These are phyloP conservation scores for Pipistrellus pipistrellus DNA, from an alignment of 2,797 vertebrate species.

Conservation along the genomic window DNA sequence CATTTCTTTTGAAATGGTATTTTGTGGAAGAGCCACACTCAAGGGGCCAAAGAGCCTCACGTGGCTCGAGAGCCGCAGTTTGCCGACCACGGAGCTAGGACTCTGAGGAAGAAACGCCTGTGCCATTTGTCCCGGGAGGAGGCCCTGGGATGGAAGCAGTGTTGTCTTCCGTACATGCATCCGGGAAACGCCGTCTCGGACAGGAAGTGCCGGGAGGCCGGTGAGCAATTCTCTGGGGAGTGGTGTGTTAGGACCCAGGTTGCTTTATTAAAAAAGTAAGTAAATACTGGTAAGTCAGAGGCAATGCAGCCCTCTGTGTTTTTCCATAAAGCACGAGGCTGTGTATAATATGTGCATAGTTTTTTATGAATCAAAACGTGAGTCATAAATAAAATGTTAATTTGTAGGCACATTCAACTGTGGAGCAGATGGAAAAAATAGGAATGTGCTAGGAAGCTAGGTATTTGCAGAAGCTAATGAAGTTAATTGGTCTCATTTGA, in stretches of 20 bases:
- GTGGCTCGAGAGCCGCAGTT: neutral
- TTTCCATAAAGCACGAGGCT: slow-evolving; percentile 77
- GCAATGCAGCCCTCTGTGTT: slow-evolving; percentile 48
- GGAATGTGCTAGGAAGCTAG: slow-evolving; percentile 87
- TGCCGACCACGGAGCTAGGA: too few relatives aligned
- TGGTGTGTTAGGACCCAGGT: slow-evolving; percentile 3
- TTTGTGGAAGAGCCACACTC: too few relatives aligned
- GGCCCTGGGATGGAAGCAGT: slow-evolving; percentile 4
- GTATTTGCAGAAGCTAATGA: slow-evolving; percentile 90
- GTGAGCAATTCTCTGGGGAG: neutral
- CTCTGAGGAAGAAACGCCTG: slow-evolving; percentile 39
- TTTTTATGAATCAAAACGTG: slow-evolving; percentile 86
- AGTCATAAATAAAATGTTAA: slow-evolving; percentile 89
- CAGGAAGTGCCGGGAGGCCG: neutral
- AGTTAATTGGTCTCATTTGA: slow-evolving; percentile 90
- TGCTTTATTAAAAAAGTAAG: neutral
- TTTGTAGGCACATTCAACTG: slow-evolving; percentile 87
- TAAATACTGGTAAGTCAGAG: slow-evolving; percentile 27
- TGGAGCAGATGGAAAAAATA: slow-evolving; percentile 89
- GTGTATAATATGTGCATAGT: slow-evolving; percentile 76
- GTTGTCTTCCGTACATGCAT: neutral
- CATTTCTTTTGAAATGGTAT: too few relatives aligned
- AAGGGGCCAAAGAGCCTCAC: too few relatives aligned
- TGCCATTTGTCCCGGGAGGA: slow-evolving; percentile 33
- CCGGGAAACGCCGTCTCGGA: neutral